Evolutionary conservation across 2,888 invertebrate genomes (phyloP).

Genomic region (Melinopterus prodromus): DNA sequence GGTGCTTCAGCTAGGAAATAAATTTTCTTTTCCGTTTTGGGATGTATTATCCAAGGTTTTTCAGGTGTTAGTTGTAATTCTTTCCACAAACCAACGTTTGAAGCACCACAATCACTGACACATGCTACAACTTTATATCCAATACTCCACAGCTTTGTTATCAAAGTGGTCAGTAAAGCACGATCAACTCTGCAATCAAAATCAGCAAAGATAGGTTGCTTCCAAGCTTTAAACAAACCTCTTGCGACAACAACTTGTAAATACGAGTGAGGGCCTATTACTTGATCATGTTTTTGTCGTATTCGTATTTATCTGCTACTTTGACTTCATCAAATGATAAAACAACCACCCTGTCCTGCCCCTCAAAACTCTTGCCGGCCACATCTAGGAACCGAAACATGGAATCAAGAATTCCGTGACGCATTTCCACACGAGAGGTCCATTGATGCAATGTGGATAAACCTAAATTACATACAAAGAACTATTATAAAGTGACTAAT

Average conservation of each 20-base stretch:
- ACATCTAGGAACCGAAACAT: conserved; percentile 38
- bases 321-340: conserved; percentile 46
- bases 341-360: conserved; percentile 37
- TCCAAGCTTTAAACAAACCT: conserved; percentile 45
- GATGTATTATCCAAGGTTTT: conserved; percentile 38
- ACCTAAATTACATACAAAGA: not conserved
- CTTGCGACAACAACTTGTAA: conserved; percentile 47
- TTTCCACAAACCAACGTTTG: conserved; percentile 41
- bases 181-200: conserved; percentile 50
- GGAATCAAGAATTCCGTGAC: not conserved
- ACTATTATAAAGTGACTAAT: too few relatives aligned
- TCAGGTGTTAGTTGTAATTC: conserved; percentile 24
- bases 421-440: not conserved
- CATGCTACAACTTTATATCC: conserved; percentile 42
- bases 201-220: conserved; percentile 45
- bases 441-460: conserved; percentile 7
- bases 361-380: conserved; percentile 33
- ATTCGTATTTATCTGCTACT: conserved; percentile 41
- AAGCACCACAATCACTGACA: conserved; percentile 40
- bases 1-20: conserved; percentile 44
- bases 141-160: conserved; percentile 39
- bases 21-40: conserved; percentile 36
- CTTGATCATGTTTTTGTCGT: conserved; percentile 43
- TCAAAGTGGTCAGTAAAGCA: conserved; percentile 40
- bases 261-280: conserved; percentile 45